Evolutionary conservation across 2,888 invertebrate species (phyloP).

Genomic region (Halocaridina rubra): DNA sequence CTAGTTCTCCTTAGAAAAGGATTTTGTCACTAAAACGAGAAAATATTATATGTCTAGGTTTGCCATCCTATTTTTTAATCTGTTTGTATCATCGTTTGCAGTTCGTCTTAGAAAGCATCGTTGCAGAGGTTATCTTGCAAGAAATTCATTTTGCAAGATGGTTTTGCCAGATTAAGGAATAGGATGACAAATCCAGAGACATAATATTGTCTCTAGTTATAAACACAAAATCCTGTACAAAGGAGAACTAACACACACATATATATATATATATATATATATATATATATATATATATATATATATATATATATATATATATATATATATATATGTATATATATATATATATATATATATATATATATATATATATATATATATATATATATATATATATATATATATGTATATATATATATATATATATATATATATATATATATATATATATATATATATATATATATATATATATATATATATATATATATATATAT

Average conservation of each 20-base stretch:
- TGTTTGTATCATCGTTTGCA: too few species aligned
- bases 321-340: neutral
- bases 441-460: constrained; percentile 25
- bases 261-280: constrained; percentile 21
- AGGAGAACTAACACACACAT: neutral
- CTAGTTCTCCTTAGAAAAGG: too few species aligned
- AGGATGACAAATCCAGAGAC: too few species aligned
- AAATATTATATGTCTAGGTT: too few species aligned
- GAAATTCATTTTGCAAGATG: too few species aligned
- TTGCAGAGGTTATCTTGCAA: too few species aligned
- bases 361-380: constrained; percentile 27
- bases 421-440: constrained; percentile 31
- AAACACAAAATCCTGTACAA: too few species aligned
- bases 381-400: constrained; percentile 35
- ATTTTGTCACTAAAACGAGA: too few species aligned
- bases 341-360: constrained; percentile 27
- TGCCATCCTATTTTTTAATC: too few species aligned
- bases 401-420: constrained; percentile 34
- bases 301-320: constrained; percentile 1
- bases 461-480: constrained; percentile 35
- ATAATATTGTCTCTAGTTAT: too few species aligned
- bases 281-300: constrained; percentile 11
- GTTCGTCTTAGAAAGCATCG: too few species aligned
- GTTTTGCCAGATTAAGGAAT: too few species aligned
- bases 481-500: constrained; percentile 37